phyloP scores from a whole-genome alignment of 1,140 invertebrate species.

The Drosophila simulans region DNA sequence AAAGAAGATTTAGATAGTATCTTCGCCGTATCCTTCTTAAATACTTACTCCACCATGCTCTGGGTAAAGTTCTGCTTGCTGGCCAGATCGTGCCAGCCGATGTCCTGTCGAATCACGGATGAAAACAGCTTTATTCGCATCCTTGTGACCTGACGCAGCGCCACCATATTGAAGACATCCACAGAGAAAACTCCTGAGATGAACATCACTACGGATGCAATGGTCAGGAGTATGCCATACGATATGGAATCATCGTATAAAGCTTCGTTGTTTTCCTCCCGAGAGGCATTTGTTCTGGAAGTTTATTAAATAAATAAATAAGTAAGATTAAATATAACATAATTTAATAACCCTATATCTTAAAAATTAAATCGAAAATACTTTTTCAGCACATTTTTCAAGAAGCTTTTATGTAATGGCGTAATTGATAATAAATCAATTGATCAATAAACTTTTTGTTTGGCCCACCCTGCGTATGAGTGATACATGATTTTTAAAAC shows the following conservation, averaged over 20 bases:
- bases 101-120: conserved; percentile 93
- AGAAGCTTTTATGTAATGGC: not conserved
- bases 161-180: conserved; percentile 88
- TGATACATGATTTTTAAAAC: not conserved
- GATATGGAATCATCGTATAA: conserved; percentile 88
- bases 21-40: too few species aligned
- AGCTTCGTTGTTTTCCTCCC: conserved; percentile 86
- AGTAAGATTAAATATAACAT: too few species aligned
- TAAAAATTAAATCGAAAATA: not conserved
- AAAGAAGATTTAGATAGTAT: not conserved
- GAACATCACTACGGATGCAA: conserved; percentile 87
- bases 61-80: conserved; percentile 95
- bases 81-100: conserved; percentile 94
- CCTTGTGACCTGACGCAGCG: conserved; percentile 88
- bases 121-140: conserved; percentile 90
- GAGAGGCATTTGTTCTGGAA: conserved; percentile 85
- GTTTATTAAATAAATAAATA: not conserved
- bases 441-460: too few species aligned
- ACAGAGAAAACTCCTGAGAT: conserved; percentile 88
- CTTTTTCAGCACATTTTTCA: too few species aligned
- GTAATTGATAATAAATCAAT: too few species aligned
- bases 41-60: conserved; percentile 91
- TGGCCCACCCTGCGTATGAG: not conserved
- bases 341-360: too few species aligned
- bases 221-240: conserved; percentile 87